These are phyloP conservation scores for Anolis carolinensis DNA, from an alignment of 2,113 vertebrate species.

Conservation along the genomic window DNA sequence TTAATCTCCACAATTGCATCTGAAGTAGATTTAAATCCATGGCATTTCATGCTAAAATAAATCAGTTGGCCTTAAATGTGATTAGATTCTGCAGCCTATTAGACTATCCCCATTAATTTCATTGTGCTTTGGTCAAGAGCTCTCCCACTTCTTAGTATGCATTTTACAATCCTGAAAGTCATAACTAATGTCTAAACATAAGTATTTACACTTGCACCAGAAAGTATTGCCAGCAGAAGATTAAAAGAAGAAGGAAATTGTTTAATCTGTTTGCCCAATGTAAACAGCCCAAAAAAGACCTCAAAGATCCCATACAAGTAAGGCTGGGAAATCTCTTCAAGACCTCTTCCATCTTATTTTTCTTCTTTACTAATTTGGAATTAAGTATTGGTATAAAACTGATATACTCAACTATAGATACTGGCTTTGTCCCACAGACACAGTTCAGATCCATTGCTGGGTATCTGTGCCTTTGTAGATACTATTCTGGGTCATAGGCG, in stretches of 20 bases:
- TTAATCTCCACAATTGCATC: no score
- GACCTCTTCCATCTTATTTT: slow-evolving; percentile 39
- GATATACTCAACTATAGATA: slow-evolving; percentile 43
- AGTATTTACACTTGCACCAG: slow-evolving; percentile 42
- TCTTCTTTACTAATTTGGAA: slow-evolving; percentile 35
- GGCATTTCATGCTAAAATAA: no score
- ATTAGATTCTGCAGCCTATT: no score
- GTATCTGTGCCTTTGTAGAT: slow-evolving; percentile 65
- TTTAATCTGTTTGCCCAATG: slow-evolving; percentile 40
- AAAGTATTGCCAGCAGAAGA: slow-evolving; percentile 16
- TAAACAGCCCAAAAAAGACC: slow-evolving; percentile 31
- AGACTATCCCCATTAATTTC: background rate
- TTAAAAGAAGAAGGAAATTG: background rate
- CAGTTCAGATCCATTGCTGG: slow-evolving; percentile 52
- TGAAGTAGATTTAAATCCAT: no score
- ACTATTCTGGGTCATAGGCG: slow-evolving; percentile 56
- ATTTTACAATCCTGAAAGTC: background rate
- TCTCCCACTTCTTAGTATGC: background rate
- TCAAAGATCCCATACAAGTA: slow-evolving; percentile 48
- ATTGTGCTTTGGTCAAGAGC: background rate
- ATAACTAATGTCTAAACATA: background rate
- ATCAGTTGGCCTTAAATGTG: no score
- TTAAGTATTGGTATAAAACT: slow-evolving; percentile 49
- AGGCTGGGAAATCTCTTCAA: slow-evolving; percentile 42
- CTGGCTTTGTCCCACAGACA: slow-evolving; percentile 13